These are phyloP conservation scores for Bombus impatiens DNA, from an alignment of 1,140 invertebrate species.

Conservation along the genomic window DNA sequence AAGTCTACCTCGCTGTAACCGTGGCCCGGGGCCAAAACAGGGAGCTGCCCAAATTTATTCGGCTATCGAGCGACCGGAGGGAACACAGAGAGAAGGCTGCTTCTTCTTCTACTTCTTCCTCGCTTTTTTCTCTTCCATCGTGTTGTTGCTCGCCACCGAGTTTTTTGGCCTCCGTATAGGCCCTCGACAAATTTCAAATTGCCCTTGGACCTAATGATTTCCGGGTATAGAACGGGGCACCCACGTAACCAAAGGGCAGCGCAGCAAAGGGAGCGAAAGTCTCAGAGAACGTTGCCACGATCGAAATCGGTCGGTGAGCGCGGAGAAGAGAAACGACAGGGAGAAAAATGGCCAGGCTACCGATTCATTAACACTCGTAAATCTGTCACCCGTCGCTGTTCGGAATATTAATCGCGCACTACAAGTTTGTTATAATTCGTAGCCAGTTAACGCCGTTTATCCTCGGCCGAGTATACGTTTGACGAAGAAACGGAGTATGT, in stretches of 20 bases:
- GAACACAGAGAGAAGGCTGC: constrained; percentile 59
- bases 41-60: constrained; percentile 81
- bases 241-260: constrained; percentile 16
- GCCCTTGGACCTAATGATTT: constrained; percentile 71
- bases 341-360: constrained; percentile 53
- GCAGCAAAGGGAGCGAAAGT: too few relatives aligned
- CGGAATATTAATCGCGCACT: constrained; percentile 82
- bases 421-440: constrained; percentile 78
- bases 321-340: not conserved
- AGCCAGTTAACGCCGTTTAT: constrained; percentile 75
- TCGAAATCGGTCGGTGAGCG: not conserved
- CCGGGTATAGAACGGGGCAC: constrained; percentile 63
- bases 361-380: constrained; percentile 83
- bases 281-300: not conserved
- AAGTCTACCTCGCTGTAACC: constrained; percentile 67
- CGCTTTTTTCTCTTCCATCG: constrained; percentile 60
- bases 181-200: constrained; percentile 65
- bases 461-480: constrained; percentile 49
- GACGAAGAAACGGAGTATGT: not conserved
- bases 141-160: constrained; percentile 46
- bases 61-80: constrained; percentile 70
- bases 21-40: constrained; percentile 80
- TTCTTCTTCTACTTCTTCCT: constrained; percentile 51
- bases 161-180: constrained; percentile 44
- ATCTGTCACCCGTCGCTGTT: constrained; percentile 77